Percentiles rank a stretch among this genome's conserved stretches.
Evolutionary conservation across 2,113 vertebrate species (phyloP).

Genomic region (Corvus cornix): DNA sequence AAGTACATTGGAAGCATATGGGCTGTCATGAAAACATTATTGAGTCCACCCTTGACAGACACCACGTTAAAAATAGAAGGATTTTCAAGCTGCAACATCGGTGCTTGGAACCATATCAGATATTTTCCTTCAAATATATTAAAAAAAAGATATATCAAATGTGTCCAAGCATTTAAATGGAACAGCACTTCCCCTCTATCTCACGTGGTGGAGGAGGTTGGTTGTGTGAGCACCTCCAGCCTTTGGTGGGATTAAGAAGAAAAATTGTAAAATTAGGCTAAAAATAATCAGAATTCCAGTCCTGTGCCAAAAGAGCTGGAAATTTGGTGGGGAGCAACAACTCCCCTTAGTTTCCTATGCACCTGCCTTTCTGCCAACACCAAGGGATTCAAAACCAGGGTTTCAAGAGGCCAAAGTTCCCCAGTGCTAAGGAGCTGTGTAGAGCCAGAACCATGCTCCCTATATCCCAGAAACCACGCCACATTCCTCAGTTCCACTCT

Average conservation of each 20-base stretch:
- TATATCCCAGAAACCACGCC: fast-evolving
- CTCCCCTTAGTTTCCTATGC: neutral
- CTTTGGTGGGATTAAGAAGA: neutral
- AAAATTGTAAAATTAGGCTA: neutral
- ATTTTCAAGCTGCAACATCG: neutral
- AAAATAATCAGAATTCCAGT: neutral
- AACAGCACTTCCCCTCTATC: neutral
- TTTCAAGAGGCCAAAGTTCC: neutral
- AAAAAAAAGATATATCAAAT: neutral
- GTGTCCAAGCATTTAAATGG: neutral
- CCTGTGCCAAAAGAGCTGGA: neutral
- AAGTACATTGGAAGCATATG: neutral
- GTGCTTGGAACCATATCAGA: neutral
- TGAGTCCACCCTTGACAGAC: neutral
- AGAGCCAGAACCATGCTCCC: neutral
- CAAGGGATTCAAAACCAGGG: neutral
- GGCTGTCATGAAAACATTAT: neutral
- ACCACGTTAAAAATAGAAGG: neutral
- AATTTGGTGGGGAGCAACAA: neutral
- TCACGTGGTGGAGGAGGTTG: neutral
- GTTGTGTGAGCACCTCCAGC: neutral
- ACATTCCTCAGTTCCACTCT: fast-evolving
- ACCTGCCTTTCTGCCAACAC: neutral
- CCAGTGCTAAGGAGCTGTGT: too few relatives aligned
- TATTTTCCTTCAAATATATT: neutral